Evolutionary conservation across 92 coral and sea anemone species (phyloP), one percentile per base, ranked within the genome.

Genomic region (Bergia sp.): DNA sequence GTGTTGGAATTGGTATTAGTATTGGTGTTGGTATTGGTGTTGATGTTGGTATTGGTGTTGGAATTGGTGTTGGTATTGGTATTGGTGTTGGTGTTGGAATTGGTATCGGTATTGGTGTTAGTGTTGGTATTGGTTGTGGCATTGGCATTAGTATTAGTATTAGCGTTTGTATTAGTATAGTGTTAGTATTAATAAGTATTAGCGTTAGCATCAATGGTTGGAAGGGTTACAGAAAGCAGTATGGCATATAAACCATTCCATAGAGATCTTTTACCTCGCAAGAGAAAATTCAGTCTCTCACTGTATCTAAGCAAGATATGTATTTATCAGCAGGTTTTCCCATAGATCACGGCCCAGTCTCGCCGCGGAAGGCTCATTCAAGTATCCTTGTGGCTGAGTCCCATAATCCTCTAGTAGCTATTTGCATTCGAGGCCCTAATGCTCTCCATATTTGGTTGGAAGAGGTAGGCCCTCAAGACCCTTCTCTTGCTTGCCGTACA

Each of bases 341-440:
- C 44, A 3, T 2, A 6, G 61, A 37, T 16, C 65, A 21, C 16
- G 29, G 65, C 15, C 53, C 65, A 3, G 41, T 84, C 37, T 84
- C 79, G 37, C 87, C 87, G 29, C 87, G 41, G 0, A 84, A 84
- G 64, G 37, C 87, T 23, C 55, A 49, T 79, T 84, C 87, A 47
- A 67, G 78, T 36, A 72, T 37, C 79, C 64, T 84, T 11, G 87
- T 84, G 49, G 44, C 85, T 0, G 37, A 73, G 50, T 69, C 86
- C 41, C 71, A 77, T 74, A 8, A 76, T 50, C 98, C 94, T 82
- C 38, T 94, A 7, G 71, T 95, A 39, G 94, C 93, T 12, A 86
- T 97, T 47, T 98, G 97, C 38, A 89, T 97, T 49, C 93, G 98
- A 79, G 99, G 99, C 42, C 94, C 99, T 37, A 76, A 87, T 72